Percentiles rank a stretch among this genome's conserved stretches.
Evolutionary conservation across 2,797 vertebrate species (phyloP).

Genomic region (Gambusia yucatana): DNA sequence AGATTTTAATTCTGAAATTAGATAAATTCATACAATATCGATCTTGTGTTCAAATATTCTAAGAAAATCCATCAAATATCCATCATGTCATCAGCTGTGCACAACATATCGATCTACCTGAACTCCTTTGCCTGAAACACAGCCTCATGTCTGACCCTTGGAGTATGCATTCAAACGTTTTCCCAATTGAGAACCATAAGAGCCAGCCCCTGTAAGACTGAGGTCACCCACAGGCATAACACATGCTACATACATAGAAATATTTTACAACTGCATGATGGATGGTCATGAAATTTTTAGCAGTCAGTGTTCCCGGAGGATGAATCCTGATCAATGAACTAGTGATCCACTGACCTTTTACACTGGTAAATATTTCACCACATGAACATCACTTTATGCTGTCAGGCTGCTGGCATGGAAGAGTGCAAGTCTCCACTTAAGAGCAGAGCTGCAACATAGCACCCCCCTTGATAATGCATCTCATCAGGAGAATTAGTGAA

Average conservation of each 20-base stretch:
- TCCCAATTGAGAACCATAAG: not conserved
- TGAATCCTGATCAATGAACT: conserved; percentile 1
- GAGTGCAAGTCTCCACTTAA: conserved; percentile 9
- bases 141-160: not conserved
- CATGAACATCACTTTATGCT: conserved; percentile 7
- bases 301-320: not conserved
- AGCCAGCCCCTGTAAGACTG: not conserved
- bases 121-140: not conserved
- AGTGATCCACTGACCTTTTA: not conserved
- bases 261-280: not conserved
- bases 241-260: not conserved
- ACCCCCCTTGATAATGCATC: conserved; percentile 30
- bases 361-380: conserved; percentile 16
- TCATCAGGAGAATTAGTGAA: conserved; percentile 38
- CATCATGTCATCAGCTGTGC: not conserved
- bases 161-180: not conserved
- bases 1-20: not conserved
- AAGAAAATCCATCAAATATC: not conserved
- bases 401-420: conserved; percentile 5
- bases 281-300: not conserved
- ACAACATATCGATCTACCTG: not conserved
- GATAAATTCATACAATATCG: not conserved
- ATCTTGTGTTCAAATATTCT: not conserved
- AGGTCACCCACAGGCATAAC: not conserved
- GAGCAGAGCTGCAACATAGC: conserved; percentile 21